Percentiles rank a stretch among this genome's conserved stretches.
phyloP scores from a whole-genome alignment of 2,888 invertebrate genomes.

The Cosmia trapezina region DNA sequence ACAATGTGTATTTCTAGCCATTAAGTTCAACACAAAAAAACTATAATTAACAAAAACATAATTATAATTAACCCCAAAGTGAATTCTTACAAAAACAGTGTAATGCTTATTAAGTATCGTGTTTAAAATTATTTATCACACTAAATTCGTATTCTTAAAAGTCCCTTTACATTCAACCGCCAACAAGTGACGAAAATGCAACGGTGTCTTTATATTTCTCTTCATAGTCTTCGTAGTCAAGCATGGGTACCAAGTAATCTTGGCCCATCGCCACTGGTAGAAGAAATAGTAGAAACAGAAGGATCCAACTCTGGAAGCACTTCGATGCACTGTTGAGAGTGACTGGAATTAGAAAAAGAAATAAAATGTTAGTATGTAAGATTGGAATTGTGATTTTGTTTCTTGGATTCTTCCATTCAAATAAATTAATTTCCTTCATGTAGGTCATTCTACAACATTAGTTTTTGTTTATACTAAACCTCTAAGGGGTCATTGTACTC shows the following conservation, averaged over 20 bases:
- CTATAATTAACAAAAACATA: neutral
- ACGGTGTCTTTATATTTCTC: constrained; percentile 61
- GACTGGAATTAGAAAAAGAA: constrained; percentile 76
- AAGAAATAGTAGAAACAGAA: constrained; percentile 79
- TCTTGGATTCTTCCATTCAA: no score
- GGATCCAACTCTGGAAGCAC: constrained; percentile 78
- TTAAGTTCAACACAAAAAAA: neutral
- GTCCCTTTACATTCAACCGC: constrained; percentile 68
- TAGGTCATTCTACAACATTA: neutral
- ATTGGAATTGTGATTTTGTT: neutral
- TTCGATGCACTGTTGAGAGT: constrained; percentile 79
- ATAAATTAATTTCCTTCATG: no score
- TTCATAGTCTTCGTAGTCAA: constrained; percentile 71
- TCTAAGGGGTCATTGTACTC: no score
- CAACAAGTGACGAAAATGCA: constrained; percentile 71
- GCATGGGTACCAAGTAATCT: constrained; percentile 64
- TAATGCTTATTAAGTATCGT: constrained; percentile 45
- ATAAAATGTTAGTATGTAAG: constrained; percentile 4
- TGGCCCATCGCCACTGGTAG: constrained; percentile 78
- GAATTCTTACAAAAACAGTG: constrained; percentile 42
- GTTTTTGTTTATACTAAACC: no score
- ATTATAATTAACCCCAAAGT: neutral
- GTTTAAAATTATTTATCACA: constrained; percentile 53
- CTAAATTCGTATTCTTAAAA: constrained; percentile 64
- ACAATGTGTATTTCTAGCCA: no score